phyloP scores from a whole-genome alignment of 1,140 invertebrate species.

The Drosophila santomea region DNA sequence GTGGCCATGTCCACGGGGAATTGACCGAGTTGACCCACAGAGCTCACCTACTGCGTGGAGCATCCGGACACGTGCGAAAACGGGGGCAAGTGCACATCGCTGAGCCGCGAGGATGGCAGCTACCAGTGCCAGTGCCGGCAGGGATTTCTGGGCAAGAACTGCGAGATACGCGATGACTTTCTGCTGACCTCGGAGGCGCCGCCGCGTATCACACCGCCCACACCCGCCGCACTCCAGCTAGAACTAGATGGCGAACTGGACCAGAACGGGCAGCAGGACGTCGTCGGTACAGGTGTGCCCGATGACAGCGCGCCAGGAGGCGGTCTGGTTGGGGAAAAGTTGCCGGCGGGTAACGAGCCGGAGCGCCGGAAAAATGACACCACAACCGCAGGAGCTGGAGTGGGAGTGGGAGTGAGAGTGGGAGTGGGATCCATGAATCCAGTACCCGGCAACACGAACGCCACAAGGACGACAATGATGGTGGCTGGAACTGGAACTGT shows the following conservation, averaged over 20 bases:
- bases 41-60: conserved; percentile 91
- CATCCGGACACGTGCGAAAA: conserved; percentile 90
- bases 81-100: conserved; percentile 91
- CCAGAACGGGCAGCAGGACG: not conserved
- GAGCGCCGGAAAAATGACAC: conserved; percentile 53
- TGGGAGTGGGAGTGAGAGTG: conserved; percentile 7
- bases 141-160: conserved; percentile 87
- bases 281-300: conserved; percentile 32
- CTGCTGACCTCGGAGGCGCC: conserved; percentile 74
- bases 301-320: conserved; percentile 32
- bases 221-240: conserved; percentile 27
- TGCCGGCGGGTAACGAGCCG: conserved; percentile 44
- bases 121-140: conserved; percentile 89
- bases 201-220: conserved; percentile 84
- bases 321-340: conserved; percentile 22
- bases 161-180: conserved; percentile 86
- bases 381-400: conserved; percentile 15
- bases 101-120: conserved; percentile 90
- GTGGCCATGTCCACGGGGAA: not conserved
- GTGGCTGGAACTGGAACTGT: conserved; percentile 33
- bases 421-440: not conserved
- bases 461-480: conserved; percentile 15
- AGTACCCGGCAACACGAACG: not conserved
- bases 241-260: conserved; percentile 7
- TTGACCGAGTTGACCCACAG: conserved; percentile 83